These are phyloP conservation scores for Trogon surrucura DNA, from an alignment of 2,113 vertebrate species.

Conservation along the genomic window DNA sequence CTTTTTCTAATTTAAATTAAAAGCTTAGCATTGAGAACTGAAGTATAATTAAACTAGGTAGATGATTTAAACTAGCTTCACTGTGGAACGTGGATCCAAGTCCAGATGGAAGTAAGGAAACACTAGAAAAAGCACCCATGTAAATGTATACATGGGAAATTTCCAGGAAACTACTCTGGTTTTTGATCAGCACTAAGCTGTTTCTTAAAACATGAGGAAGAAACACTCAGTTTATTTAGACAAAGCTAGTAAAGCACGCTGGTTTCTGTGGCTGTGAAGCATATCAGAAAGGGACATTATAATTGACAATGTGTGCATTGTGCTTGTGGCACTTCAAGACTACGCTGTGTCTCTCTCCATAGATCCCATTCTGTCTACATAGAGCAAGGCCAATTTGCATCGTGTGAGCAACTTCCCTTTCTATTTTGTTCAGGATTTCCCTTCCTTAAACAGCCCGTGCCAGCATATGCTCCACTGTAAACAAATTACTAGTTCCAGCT, in stretches of 20 bases:
- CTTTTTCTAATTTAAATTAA: neutral
- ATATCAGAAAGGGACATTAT: neutral
- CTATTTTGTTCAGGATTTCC: neutral
- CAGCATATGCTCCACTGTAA: neutral
- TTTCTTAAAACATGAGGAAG: neutral
- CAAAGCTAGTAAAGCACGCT: neutral
- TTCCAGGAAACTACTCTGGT: neutral
- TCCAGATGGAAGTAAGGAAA: neutral
- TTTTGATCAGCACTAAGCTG: neutral
- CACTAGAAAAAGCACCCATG: neutral
- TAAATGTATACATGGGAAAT: neutral
- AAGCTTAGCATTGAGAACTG: neutral
- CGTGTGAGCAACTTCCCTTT: neutral
- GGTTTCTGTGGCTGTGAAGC: neutral
- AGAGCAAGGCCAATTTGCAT: neutral
- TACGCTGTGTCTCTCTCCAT: neutral
- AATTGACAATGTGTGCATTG: neutral
- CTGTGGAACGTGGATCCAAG: neutral
- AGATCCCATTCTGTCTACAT: neutral
- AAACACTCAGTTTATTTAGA: neutral
- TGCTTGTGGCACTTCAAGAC: neutral
- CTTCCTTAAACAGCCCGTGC: neutral
- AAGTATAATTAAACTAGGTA: neutral
- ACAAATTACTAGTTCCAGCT: neutral
- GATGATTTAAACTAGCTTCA: neutral